Evolutionary conservation across 1,140 invertebrate genomes (phyloP).

Genomic region (Acromyrmex charruanus): DNA sequence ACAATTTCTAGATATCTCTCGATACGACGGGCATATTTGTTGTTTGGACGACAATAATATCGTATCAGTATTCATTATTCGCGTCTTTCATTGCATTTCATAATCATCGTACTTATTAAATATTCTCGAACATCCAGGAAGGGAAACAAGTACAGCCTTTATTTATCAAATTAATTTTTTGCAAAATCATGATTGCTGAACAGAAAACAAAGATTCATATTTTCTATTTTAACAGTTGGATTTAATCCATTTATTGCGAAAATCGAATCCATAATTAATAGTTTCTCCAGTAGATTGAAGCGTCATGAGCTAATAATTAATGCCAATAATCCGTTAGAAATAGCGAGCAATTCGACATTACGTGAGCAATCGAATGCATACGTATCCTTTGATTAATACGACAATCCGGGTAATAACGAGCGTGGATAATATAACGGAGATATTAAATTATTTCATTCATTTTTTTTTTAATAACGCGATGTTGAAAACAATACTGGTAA

Average conservation of each 20-base stretch:
- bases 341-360: constrained; percentile 5
- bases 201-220: neutral
- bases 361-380: constrained; percentile 16
- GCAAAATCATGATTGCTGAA: neutral
- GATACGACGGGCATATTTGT: constrained; percentile 48
- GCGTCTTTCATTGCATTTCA: neutral
- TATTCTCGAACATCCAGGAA: neutral
- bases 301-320: constrained; percentile 65
- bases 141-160: neutral
- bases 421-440: constrained; percentile 7
- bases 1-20: constrained; percentile 65
- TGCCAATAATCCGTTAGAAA: constrained; percentile 47
- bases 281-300: constrained; percentile 53
- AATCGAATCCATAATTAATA: constrained; percentile 64
- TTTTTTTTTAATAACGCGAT: constrained; percentile 16
- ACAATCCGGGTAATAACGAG: neutral
- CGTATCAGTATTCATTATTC: constrained; percentile 23
- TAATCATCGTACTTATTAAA: constrained; percentile 7
- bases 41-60: constrained; percentile 44
- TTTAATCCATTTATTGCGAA: neutral
- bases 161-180: constrained; percentile 1
- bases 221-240: neutral
- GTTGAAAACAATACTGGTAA: neutral
- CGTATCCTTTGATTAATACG: constrained; percentile 63
- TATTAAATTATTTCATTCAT: constrained; percentile 7